Evolutionary conservation across 1,140 invertebrate genomes (phyloP).

Genomic region (Caerostris extrusa): DNA sequence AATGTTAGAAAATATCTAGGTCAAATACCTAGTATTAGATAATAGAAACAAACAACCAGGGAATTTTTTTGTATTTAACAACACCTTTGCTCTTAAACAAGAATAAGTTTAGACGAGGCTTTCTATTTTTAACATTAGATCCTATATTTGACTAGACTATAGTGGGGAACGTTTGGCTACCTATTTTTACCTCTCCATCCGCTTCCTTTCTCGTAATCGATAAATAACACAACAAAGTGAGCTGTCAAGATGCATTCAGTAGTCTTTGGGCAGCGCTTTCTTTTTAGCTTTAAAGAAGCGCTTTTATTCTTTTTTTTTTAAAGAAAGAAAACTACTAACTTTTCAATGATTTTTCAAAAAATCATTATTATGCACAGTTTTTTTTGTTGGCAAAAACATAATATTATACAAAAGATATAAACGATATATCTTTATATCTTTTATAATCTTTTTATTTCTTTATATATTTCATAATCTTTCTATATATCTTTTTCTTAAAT

Average conservation of each 20-base stretch:
- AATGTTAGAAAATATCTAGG: no score
- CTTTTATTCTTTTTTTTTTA: background rate
- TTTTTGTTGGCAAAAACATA: no score
- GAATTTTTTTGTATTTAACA: background rate
- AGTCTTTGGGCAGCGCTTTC: conserved; percentile 1
- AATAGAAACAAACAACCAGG: background rate
- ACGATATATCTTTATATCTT: no score
- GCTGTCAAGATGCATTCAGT: conserved; percentile 13
- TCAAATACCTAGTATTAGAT: no score
- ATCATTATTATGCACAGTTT: no score
- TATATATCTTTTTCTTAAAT: no score
- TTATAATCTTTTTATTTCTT: no score
- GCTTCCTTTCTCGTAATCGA: background rate
- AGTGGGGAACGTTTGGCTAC: background rate
- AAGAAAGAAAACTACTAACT: no score
- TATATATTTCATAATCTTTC: no score
- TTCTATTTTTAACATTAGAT: background rate
- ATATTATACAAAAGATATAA: no score
- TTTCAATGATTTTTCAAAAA: no score
- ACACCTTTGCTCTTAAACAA: background rate
- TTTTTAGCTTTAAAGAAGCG: background rate
- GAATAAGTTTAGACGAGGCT: background rate
- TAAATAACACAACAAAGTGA: conserved; percentile 5
- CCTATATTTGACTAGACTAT: conserved; percentile 18
- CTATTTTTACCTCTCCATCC: conserved; percentile 5